Evolutionary conservation across 2,888 invertebrate genomes (phyloP).

Genomic region (Aquatica leii): DNA sequence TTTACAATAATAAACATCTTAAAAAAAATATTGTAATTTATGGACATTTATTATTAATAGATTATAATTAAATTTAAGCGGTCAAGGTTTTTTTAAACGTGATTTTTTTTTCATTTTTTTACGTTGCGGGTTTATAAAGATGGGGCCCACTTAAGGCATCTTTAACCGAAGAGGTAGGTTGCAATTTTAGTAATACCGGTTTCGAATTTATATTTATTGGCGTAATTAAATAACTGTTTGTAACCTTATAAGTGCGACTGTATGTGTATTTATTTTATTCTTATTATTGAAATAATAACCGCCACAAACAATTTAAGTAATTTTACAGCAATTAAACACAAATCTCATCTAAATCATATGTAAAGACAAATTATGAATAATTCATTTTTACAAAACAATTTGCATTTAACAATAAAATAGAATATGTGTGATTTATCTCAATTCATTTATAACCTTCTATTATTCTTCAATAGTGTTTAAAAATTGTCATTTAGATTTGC

Average conservation of each 20-base stretch:
- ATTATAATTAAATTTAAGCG: conserved; percentile 37
- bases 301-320: neutral
- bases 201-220: conserved; percentile 33
- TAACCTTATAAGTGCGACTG: neutral
- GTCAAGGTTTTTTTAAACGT: conserved; percentile 38
- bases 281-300: conserved; percentile 4
- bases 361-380: conserved; percentile 2
- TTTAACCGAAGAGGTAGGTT: conserved; percentile 31
- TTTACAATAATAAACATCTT: conserved; percentile 16
- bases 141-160: conserved; percentile 37
- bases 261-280: conserved; percentile 2
- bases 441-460: too few species aligned
- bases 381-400: conserved; percentile 1
- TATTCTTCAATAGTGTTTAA: too few species aligned
- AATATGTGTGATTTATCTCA: neutral
- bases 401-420: conserved; percentile 12
- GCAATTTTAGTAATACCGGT: conserved; percentile 34
- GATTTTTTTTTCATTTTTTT: conserved; percentile 21
- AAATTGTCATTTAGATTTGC: too few species aligned
- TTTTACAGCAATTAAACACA: too few species aligned
- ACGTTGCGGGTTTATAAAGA: conserved; percentile 17
- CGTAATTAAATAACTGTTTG: conserved; percentile 31
- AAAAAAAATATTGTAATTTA: conserved; percentile 28
- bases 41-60: conserved; percentile 25
- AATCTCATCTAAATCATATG: too few species aligned